Base-by-base conservation (phyloP, 2,113 vertebrate genomes). In the Tautogolabrus adspersus region DNA sequence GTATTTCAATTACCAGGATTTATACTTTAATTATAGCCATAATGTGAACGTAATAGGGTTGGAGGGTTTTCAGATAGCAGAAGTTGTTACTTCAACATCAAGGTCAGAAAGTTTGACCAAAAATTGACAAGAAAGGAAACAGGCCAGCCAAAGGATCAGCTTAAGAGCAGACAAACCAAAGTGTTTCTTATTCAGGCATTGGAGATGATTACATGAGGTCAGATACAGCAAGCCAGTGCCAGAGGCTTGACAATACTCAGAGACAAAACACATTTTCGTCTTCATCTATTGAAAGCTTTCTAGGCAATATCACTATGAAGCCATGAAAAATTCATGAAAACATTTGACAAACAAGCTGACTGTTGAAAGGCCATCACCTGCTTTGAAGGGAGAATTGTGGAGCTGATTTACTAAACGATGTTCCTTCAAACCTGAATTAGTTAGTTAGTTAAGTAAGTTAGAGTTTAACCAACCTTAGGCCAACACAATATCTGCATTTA, bases 281-380 rank as follows among this genome's bases (percentile, higher is more conserved):
- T 58, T 23, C 22, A 10, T 40, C 6, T 23, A 13, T 47, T 56
- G 21, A 66, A n/a, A 67, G 70, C 26, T 57, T 56, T 21, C 8
- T 11, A 10, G 37, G 26, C 58, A 15, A 22, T 6, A 60, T 38
- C 10, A 60, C 46, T 4, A 44, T 11, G 2, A 66, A 22, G 1
- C 47, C 6, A 16, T 30, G n/a, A 44, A 64, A 22, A 15, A 72
- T 66, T 30, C 19, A 66, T 60, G 76, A 66, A 19, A 11, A 8
- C 1, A 23, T 52, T 52, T 13, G 34, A 55, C n/a, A 56, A 51
- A 47, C 10, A 23, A 13, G 51, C 19, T 8, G 37, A 13, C 30
- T 22, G 47, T 10, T 37, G 40, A 49, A 64, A 63, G 34, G 74
- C 22, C 38, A 23, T 51, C 66, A 49, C 38, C 38, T 63, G 63